These are phyloP conservation scores for Cyaniris semiargus DNA, from an alignment of 2,888 invertebrate genomes.

Conservation along the genomic window DNA sequence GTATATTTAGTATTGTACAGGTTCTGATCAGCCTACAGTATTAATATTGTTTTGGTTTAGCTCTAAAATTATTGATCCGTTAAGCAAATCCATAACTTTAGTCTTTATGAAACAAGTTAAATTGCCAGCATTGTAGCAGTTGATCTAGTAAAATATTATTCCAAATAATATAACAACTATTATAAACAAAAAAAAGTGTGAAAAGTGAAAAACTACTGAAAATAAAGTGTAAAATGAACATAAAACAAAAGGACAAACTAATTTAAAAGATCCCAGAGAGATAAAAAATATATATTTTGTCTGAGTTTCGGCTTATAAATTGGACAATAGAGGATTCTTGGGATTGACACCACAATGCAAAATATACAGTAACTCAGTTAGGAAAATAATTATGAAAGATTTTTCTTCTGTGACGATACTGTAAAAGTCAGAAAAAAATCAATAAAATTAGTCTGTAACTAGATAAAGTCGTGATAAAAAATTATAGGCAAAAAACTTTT, in stretches of 20 bases:
- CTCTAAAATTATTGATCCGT: too few species aligned
- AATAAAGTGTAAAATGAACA: not conserved
- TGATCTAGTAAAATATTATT: not conserved
- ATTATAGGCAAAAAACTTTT: too few species aligned
- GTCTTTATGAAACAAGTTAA: too few species aligned
- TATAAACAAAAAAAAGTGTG: not conserved
- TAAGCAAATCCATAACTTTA: too few species aligned
- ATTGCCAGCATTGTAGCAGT: not conserved
- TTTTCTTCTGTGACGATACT: not conserved
- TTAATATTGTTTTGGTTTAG: too few species aligned
- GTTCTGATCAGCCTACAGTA: too few species aligned
- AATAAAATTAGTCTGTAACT: too few species aligned
- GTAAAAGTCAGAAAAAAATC: not conserved
- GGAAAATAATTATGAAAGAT: too few species aligned
- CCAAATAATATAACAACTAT: not conserved
- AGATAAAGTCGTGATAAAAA: too few species aligned
- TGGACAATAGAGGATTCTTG: not conserved
- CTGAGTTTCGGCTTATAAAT: slow-evolving; percentile 19
- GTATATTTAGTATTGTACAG: too few species aligned
- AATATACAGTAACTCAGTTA: not conserved
- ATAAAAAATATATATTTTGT: slow-evolving; percentile 5
- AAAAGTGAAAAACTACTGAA: slow-evolving; percentile 1
- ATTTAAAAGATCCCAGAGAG: slow-evolving; percentile 2
- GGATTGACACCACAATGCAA: not conserved
- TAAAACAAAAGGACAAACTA: slow-evolving; percentile 3